Conservation (phyloP, 2,888 invertebrate genomes). For the Diaprepes abbreviatus region DNA sequence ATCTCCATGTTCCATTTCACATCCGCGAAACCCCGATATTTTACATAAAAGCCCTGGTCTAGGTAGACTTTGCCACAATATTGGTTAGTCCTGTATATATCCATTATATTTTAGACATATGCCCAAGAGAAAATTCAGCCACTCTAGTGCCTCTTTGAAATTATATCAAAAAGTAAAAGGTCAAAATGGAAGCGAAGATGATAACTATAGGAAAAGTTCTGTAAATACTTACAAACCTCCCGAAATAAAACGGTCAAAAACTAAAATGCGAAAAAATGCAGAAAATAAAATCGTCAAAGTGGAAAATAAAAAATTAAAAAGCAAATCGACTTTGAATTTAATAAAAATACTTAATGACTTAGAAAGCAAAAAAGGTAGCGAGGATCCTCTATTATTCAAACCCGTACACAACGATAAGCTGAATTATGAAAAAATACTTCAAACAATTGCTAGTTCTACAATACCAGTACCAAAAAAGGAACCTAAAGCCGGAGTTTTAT, state of each 20-base stretch:
- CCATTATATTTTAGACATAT: conserved; percentile 16
- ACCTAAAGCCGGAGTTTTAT: neutral
- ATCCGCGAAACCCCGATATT: no score
- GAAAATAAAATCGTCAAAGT: neutral
- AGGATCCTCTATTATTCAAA: conserved; percentile 28
- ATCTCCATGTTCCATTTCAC: no score
- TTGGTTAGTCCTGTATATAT: no score
- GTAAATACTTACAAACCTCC: neutral
- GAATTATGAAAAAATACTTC: conserved; percentile 20
- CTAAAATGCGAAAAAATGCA: neutral
- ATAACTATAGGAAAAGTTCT: neutral
- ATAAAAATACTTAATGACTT: conserved; percentile 25
- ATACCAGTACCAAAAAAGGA: conserved; percentile 11
- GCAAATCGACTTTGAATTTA: neutral
- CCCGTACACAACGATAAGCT: conserved; percentile 19
- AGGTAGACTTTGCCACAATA: no score
- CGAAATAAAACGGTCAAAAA: neutral
- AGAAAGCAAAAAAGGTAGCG: conserved; percentile 10
- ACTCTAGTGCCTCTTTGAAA: conserved; percentile 27
- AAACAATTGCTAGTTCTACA: conserved; percentile 32
- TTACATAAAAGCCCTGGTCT: no score
- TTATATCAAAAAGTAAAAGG: conserved; percentile 30
- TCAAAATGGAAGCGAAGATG: neutral
- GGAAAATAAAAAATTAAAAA: neutral
- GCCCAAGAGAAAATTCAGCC: conserved; percentile 38